A percentile compares a stretch with the other conserved stretches of the same genome.
These are phyloP conservation scores for Raja brachyura DNA, from an alignment of 2,113 vertebrate species.

Conservation along the genomic window DNA sequence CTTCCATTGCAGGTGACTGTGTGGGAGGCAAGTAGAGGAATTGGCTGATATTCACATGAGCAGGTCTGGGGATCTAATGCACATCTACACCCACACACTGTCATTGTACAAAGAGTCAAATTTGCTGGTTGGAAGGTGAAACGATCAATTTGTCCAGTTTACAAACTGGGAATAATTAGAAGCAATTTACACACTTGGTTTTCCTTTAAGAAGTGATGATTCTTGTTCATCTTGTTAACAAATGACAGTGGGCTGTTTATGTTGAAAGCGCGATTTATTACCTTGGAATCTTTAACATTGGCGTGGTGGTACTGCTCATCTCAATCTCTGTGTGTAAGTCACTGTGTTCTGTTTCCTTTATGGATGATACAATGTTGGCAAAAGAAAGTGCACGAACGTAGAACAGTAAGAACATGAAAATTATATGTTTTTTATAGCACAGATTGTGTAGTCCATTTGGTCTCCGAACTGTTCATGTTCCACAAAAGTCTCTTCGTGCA, in stretches of 20 bases:
- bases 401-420: not conserved
- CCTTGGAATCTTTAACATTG: not conserved
- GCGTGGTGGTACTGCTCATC: not conserved
- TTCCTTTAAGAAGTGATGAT: not conserved
- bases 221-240: too few species aligned
- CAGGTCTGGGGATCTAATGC: too few species aligned
- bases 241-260: not conserved
- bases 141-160: not conserved
- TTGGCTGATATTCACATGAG: too few species aligned
- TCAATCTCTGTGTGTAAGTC: not conserved
- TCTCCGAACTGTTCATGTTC: not conserved
- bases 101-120: not conserved
- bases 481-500: not conserved
- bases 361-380: not conserved
- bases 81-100: too few species aligned
- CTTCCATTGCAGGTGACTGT: too few species aligned
- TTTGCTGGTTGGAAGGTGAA: not conserved
- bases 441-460: not conserved
- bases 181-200: not conserved
- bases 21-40: too few species aligned
- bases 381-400: not conserved
- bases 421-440: not conserved
- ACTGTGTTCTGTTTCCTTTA: not conserved
- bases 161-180: not conserved
- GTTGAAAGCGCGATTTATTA: not conserved